These are phyloP conservation scores for Darevskia nairensis DNA, from an alignment of 2,797 vertebrate genomes.

Conservation along the genomic window DNA sequence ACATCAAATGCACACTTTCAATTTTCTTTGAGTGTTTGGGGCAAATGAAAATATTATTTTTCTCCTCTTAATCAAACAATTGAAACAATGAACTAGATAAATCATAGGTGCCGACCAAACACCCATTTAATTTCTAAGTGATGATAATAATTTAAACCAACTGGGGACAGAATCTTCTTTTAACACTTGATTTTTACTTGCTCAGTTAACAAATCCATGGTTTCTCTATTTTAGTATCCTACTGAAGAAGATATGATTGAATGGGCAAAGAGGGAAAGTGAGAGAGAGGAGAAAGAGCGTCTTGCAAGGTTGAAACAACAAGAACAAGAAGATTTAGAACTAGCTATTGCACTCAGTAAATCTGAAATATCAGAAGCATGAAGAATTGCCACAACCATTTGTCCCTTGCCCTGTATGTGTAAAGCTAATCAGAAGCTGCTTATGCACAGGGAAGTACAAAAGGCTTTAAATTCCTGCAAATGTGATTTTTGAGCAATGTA, in stretches of 20 bases:
- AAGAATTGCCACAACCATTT: constrained; percentile 68
- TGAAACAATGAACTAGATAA: background rate
- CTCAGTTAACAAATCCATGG: constrained; percentile 39
- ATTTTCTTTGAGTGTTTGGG: background rate
- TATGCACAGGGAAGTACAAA: constrained; percentile 75
- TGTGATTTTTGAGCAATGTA: constrained; percentile 57
- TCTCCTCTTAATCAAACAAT: background rate
- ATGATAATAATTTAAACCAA: background rate
- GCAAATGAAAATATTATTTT: background rate
- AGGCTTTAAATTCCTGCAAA: constrained; percentile 73
- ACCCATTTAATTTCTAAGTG: background rate
- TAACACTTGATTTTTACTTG: constrained; percentile 8
- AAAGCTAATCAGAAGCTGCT: constrained; percentile 75
- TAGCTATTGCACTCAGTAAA: constrained; percentile 99
- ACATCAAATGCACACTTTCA: background rate
- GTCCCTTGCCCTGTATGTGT: constrained; percentile 70
- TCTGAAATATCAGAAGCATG: constrained; percentile 95
- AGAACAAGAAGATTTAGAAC: constrained; percentile 97
- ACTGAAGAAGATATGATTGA: constrained; percentile 99
- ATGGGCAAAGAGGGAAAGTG: constrained; percentile 98
- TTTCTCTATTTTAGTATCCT: constrained; percentile 87
- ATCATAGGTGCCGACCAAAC: background rate
- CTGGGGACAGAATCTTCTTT: background rate
- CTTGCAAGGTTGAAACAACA: constrained; percentile 94
- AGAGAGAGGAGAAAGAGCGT: constrained; percentile 95